Evolutionary conservation across 2,113 vertebrate genomes (phyloP).

Genomic region (Electrona antarctica): DNA sequence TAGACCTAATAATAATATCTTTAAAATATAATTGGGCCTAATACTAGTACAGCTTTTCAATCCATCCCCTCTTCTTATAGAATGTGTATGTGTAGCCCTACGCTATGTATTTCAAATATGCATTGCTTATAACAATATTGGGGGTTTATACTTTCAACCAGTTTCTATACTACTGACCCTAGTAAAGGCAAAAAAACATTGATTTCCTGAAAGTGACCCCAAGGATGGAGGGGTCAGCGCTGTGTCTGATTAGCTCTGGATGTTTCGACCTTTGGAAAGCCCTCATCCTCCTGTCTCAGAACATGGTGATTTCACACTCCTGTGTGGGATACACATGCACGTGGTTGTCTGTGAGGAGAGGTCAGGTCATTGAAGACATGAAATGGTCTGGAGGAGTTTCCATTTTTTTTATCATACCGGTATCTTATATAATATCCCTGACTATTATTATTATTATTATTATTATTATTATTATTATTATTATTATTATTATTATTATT

Average conservation of each 20-base stretch:
- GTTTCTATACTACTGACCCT: constrained; percentile 32
- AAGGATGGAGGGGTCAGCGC: constrained; percentile 54
- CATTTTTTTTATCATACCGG: constrained; percentile 57
- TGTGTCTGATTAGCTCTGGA: constrained; percentile 41
- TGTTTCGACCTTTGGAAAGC: constrained; percentile 36
- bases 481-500: too few species aligned
- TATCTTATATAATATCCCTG: constrained; percentile 39
- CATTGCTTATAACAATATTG: too few species aligned
- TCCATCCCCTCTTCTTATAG: too few species aligned
- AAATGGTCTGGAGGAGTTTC: constrained; percentile 46
- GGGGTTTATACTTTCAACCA: constrained; percentile 29
- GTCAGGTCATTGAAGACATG: constrained; percentile 62
- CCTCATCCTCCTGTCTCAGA: constrained; percentile 45
- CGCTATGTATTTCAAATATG: constrained; percentile 2
- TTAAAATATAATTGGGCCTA: too few species aligned
- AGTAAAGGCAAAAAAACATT: constrained; percentile 38
- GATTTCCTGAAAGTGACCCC: constrained; percentile 45
- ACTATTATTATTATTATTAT: constrained; percentile 21
- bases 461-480: constrained; percentile 10
- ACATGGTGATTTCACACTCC: constrained; percentile 78
- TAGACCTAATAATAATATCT: too few species aligned
- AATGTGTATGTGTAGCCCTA: neutral
- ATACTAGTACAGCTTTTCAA: too few species aligned
- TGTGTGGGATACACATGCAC: constrained; percentile 63
- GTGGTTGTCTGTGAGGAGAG: constrained; percentile 64